phyloP scores from a whole-genome alignment of 2,888 invertebrate genomes.

The Tetropium fuscum region DNA sequence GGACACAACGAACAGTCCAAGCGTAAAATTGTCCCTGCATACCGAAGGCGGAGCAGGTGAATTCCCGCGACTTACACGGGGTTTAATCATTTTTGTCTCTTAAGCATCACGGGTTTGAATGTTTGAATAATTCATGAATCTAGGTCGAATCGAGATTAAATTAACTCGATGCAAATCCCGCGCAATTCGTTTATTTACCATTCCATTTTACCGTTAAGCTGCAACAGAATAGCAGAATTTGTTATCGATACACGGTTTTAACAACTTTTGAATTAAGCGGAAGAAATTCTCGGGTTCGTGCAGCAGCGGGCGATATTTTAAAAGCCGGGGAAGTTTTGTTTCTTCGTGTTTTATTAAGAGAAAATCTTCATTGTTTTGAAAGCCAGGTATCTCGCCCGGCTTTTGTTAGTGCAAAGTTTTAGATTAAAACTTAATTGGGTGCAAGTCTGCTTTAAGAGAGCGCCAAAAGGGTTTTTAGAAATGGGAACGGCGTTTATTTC shows the following conservation, averaged over 20 bases:
- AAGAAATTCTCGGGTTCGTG: background rate
- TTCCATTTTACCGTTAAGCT: constrained; percentile 45
- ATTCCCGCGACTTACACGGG: background rate
- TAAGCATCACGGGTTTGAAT: constrained; percentile 50
- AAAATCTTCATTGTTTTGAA: constrained; percentile 17
- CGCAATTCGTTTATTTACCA: constrained; percentile 51
- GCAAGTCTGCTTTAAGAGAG: constrained; percentile 2
- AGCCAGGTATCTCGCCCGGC: constrained; percentile 7
- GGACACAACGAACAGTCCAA: constrained; percentile 49
- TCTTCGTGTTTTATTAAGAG: constrained; percentile 15
- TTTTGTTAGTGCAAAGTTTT: constrained; percentile 22
- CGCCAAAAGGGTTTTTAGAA: constrained; percentile 10
- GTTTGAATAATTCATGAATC: constrained; percentile 58
- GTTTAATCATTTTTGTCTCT: constrained; percentile 17
- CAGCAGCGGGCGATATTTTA: constrained; percentile 4
- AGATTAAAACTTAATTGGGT: constrained; percentile 17
- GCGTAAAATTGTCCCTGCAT: constrained; percentile 51
- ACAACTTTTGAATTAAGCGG: constrained; percentile 6
- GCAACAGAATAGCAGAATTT: constrained; percentile 36
- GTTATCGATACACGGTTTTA: constrained; percentile 27
- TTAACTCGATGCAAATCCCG: constrained; percentile 57
- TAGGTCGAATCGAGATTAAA: constrained; percentile 50
- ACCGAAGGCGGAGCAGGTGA: constrained; percentile 29
- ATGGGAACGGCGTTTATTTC: background rate
- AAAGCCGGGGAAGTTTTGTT: constrained; percentile 8